Evolutionary conservation across 1,140 invertebrate genomes (phyloP).

Genomic region (Bicyclus anynana): DNA sequence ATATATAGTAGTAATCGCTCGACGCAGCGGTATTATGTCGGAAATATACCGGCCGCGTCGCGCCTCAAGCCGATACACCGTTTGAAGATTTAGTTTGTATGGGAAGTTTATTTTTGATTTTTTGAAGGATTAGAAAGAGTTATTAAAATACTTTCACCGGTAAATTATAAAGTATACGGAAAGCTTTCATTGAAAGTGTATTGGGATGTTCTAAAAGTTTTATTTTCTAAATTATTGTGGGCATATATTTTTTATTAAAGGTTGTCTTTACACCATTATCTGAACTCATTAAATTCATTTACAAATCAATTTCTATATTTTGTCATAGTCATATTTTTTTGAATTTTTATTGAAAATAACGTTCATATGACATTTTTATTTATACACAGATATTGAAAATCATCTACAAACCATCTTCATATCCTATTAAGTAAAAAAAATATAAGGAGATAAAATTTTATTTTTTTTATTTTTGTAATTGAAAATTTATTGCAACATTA

Average conservation of each 20-base stretch:
- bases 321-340: background rate
- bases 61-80: slow-evolving; percentile 67
- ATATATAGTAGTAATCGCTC: slow-evolving; percentile 78
- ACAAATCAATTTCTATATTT: background rate
- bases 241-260: slow-evolving; percentile 13
- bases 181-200: slow-evolving; percentile 66
- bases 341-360: background rate
- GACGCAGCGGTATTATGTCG: slow-evolving; percentile 78
- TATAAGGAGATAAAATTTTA: too few species aligned
- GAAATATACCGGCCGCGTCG: slow-evolving; percentile 74
- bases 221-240: slow-evolving; percentile 43
- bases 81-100: slow-evolving; percentile 75
- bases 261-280: slow-evolving; percentile 5
- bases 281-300: background rate
- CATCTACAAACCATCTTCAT: too few species aligned
- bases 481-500: too few species aligned
- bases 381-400: too few species aligned
- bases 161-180: slow-evolving; percentile 65
- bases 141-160: slow-evolving; percentile 58
- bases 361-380: background rate
- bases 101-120: slow-evolving; percentile 70
- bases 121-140: slow-evolving; percentile 57
- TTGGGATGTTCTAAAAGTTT: slow-evolving; percentile 43
- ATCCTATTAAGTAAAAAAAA: too few species aligned
- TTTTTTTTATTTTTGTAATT: too few species aligned